Base-by-base conservation (phyloP, 2,888 invertebrate species). In the Sesia bembeciformis region DNA sequence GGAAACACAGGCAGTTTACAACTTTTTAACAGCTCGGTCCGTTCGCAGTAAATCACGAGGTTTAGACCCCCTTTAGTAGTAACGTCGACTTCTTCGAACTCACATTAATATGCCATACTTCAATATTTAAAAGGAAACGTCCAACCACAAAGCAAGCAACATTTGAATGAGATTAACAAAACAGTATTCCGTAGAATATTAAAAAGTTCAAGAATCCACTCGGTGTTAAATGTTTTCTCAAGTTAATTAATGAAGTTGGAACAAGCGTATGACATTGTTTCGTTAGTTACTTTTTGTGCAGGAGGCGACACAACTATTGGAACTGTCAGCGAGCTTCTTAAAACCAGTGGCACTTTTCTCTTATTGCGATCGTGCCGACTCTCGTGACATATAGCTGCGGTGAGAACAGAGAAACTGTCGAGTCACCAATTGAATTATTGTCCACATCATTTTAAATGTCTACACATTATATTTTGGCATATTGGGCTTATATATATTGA, bases 41-140 rank as follows among this genome's bases (percentile, higher is more conserved):
- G 78, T 76, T 70, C 76, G 84, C 81, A 76, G 84, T 89, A 89
- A 88, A 89, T 89, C 88, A 88, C 72, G 64, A 72, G 72, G 74
- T 78, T 79, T 79, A 80, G 81, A 80, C 80, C 82, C 78, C 82
- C 80, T 84, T 84, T 84, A 82, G 80, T 85, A 86, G 85, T 85
- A 85, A 86, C 82, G 84, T 83, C 78, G 81, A 81, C 82, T 89
- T 89, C 88, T 84, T 84, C 86, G 88, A 89, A 89, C 78, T 76
- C 78, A 63, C 87, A 88, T 89, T 87, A 87, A 86, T 88, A 78
- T 79, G 78, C 81, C 78, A 83, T 84, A 84, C 80, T 84, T 85
- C 83, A 86, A 83, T 79, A 78, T 74, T 70, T 74, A 72, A 85
- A 82, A 78, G 84, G 85, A 83, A 84, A 84, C 74, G 76, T 75